Evolutionary conservation across 2,113 vertebrate species (phyloP).

Genomic region (Panthera uncia): DNA sequence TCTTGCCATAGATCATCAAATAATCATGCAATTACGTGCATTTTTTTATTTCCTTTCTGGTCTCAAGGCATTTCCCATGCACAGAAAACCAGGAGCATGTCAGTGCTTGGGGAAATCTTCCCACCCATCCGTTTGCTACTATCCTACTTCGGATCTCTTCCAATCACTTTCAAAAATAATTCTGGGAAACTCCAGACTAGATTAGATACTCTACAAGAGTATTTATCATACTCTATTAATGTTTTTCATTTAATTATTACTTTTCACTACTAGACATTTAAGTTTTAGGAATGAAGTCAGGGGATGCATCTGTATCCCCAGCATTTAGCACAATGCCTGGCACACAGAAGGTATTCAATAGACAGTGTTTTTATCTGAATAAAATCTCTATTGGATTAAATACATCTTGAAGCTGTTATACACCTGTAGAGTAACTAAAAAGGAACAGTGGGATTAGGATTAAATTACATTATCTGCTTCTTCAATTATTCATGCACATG

Average conservation of each 20-base stretch:
- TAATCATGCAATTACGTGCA: not conserved
- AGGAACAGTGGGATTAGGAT: not conserved
- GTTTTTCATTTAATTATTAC: not conserved
- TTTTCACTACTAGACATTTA: not conserved
- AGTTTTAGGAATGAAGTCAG: not conserved
- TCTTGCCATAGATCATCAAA: not conserved
- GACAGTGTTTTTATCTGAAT: not conserved
- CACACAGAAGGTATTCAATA: not conserved
- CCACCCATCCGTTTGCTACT: not conserved
- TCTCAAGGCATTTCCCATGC: not conserved
- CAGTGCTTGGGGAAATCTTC: not conserved
- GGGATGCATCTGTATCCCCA: not conserved
- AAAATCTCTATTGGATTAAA: not conserved
- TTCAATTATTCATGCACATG: not conserved
- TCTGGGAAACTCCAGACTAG: not conserved
- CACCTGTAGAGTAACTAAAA: not conserved
- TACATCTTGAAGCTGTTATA: not conserved
- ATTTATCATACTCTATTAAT: not conserved
- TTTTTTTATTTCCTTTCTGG: not conserved
- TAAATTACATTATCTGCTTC: not conserved
- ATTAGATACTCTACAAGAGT: not conserved
- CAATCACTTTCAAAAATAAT: not conserved
- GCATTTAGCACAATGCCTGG: not conserved
- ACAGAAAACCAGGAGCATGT: not conserved
- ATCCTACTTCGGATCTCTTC: not conserved